These are phyloP conservation scores for Apotomis capreana DNA, from an alignment of 2,888 invertebrate genomes.

Conservation along the genomic window DNA sequence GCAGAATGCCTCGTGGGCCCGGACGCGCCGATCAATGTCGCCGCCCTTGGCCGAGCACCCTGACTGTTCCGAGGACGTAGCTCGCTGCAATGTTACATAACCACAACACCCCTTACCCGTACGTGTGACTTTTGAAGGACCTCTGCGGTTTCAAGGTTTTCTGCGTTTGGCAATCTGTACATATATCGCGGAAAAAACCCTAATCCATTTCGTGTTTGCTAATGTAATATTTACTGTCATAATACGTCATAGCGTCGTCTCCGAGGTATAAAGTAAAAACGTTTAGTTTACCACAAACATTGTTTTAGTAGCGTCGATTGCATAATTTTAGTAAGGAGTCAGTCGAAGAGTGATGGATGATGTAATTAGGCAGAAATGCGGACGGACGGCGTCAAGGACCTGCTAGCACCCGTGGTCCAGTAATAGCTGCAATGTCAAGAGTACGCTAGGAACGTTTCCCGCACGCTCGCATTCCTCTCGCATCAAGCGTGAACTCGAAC, in stretches of 20 bases:
- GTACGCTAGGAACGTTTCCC: conserved; percentile 56
- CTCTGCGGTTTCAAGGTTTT: conserved; percentile 35
- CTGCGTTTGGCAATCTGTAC: not conserved
- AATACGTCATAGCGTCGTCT: not conserved
- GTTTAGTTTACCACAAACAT: conserved; percentile 13
- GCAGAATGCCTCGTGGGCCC: conserved; percentile 43
- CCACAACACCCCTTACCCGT: conserved; percentile 48
- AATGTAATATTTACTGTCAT: conserved; percentile 8
- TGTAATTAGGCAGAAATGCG: conserved; percentile 63
- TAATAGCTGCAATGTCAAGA: conserved; percentile 77
- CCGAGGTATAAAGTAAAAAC: not conserved
- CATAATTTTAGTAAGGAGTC: conserved; percentile 37
- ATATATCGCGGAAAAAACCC: not conserved
- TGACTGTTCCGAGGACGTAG: conserved; percentile 61
- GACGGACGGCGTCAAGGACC: conserved; percentile 58
- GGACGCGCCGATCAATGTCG: conserved; percentile 63
- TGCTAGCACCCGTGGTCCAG: conserved; percentile 56
- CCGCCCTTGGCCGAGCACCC: conserved; percentile 77
- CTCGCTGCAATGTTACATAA: conserved; percentile 73
- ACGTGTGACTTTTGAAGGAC: conserved; percentile 37
- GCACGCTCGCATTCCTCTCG: conserved; percentile 46
- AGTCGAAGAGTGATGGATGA: conserved; percentile 55
- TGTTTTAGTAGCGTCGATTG: conserved; percentile 15
- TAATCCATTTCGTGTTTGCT: conserved; percentile 2
- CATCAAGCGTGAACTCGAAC: conserved; percentile 44